Conservation (phyloP, 2,888 invertebrate genomes). For the Octodonta nipae region DNA sequence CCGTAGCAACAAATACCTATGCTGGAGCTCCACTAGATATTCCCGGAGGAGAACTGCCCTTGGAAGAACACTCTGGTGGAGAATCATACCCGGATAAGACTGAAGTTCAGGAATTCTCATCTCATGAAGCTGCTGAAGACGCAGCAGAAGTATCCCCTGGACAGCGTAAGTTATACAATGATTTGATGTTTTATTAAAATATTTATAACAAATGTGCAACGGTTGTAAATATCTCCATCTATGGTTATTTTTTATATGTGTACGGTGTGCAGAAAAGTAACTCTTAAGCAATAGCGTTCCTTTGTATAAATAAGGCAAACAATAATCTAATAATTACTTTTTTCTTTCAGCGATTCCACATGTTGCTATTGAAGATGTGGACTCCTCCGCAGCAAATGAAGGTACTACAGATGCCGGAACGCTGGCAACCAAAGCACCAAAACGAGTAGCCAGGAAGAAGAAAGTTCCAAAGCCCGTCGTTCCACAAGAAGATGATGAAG, state of each 20-base stretch:
- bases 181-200: too few relatives aligned
- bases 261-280: too few relatives aligned
- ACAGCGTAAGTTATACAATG: too few relatives aligned
- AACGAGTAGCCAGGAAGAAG: conserved; percentile 14
- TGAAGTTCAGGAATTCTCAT: too few relatives aligned
- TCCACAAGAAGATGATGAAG: conserved; percentile 14
- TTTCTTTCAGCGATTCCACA: too few relatives aligned
- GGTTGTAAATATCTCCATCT: too few relatives aligned
- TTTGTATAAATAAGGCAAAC: background rate
- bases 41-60: conserved; percentile 7
- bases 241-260: too few relatives aligned
- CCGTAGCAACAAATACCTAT: conserved; percentile 31
- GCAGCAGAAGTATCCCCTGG: too few relatives aligned
- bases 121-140: too few relatives aligned
- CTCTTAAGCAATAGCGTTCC: too few relatives aligned
- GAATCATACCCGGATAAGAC: conserved; percentile 2
- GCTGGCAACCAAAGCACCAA: conserved; percentile 10
- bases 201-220: too few relatives aligned
- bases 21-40: conserved; percentile 20
- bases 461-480: conserved; percentile 13
- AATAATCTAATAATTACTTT: conserved; percentile 6
- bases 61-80: conserved; percentile 6
- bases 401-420: conserved; percentile 6
- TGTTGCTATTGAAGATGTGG: too few relatives aligned
- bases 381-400: conserved; percentile 3